Evolutionary conservation across 2,113 vertebrate species (phyloP).

Genomic region (Petroica traversi): DNA sequence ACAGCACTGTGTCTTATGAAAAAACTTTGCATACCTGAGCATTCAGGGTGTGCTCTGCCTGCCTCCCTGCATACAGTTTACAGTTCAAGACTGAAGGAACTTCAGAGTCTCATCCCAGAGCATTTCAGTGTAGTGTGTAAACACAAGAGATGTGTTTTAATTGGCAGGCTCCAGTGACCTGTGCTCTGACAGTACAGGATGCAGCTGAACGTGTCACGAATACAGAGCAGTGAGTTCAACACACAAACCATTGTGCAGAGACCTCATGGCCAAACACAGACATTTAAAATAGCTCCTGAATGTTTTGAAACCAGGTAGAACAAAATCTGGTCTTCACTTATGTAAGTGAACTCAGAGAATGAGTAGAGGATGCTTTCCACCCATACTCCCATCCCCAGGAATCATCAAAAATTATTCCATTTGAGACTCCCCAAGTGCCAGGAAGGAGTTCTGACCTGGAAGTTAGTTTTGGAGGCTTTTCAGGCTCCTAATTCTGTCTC

Average conservation of each 20-base stretch:
- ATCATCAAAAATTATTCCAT: background rate
- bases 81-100: background rate
- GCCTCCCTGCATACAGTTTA: background rate
- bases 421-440: background rate
- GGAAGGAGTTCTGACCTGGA: background rate
- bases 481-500: background rate
- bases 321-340: background rate
- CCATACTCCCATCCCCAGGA: background rate
- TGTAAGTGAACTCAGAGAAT: background rate
- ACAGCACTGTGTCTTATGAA: background rate
- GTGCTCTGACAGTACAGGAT: constrained; percentile 17
- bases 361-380: background rate
- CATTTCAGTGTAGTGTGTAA: background rate
- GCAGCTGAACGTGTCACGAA: background rate
- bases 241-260: background rate
- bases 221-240: background rate
- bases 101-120: background rate
- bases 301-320: background rate
- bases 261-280: background rate
- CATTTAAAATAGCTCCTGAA: background rate
- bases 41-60: background rate
- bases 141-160: background rate
- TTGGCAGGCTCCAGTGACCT: constrained; percentile 1
- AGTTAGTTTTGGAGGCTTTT: background rate
- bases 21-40: background rate